Conservation (phyloP, 2,113 vertebrate genomes). For the Ardeotis arabs region DNA sequence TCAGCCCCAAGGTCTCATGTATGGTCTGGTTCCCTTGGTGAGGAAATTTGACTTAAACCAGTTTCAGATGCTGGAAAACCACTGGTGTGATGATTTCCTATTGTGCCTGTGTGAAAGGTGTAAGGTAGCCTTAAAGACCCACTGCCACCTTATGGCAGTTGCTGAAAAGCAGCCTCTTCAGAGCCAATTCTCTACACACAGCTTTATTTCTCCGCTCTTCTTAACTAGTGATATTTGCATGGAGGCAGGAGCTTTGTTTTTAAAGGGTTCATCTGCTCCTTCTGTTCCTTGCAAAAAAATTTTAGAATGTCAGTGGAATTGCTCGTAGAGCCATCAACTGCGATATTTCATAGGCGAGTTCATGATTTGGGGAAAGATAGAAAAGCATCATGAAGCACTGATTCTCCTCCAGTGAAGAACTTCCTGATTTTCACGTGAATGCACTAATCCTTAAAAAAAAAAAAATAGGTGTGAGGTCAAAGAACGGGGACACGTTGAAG, state of each 20-base stretch:
- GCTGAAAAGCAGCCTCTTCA: constrained; percentile 44
- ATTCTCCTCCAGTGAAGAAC: neutral
- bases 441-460: neutral
- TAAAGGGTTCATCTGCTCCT: constrained; percentile 39
- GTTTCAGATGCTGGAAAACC: constrained; percentile 36
- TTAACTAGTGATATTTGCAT: constrained; percentile 13
- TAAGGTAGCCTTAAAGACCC: constrained; percentile 62
- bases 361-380: neutral
- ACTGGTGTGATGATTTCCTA: constrained; percentile 36
- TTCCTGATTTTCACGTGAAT: neutral
- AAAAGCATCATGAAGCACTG: neutral
- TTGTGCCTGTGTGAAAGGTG: constrained; percentile 58
- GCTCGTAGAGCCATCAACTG: neutral
- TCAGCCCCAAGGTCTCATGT: neutral
- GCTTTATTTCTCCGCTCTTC: neutral
- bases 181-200: neutral
- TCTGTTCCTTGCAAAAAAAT: constrained; percentile 14
- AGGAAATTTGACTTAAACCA: constrained; percentile 28
- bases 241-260: constrained; percentile 48
- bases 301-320: neutral
- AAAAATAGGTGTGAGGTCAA: constrained; percentile 46
- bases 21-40: neutral
- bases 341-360: neutral
- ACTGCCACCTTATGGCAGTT: constrained; percentile 68
- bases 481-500: neutral